Evolutionary conservation across 2,113 vertebrate genomes (phyloP).

Genomic region (Scomber colias): DNA sequence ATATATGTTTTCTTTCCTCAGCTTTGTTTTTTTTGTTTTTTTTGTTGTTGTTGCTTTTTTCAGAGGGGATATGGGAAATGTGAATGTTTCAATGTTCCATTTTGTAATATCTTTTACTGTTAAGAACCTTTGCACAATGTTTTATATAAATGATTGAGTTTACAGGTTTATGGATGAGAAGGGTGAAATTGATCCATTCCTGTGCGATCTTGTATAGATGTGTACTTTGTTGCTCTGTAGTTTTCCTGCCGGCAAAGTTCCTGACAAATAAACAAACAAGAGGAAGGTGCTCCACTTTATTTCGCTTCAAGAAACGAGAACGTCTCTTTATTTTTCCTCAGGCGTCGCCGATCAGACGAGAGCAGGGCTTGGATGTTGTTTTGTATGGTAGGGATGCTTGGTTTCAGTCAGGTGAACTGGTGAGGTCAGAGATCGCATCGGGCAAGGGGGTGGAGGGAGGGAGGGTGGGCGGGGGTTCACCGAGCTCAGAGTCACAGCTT

Average conservation of each 20-base stretch:
- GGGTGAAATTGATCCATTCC: conserved; percentile 43
- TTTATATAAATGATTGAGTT: conserved; percentile 67
- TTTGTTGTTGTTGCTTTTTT: conserved; percentile 17
- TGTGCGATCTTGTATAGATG: conserved; percentile 51
- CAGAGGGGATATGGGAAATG: conserved; percentile 60
- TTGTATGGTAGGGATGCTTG: conserved; percentile 10
- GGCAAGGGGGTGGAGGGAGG: background rate
- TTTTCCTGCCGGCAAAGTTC: conserved; percentile 49
- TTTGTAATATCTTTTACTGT: conserved; percentile 62
- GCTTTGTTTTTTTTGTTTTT: conserved; percentile 21
- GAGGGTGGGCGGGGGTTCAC: background rate
- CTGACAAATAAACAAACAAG: conserved; percentile 14
- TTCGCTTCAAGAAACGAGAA: background rate
- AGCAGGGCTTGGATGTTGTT: conserved; percentile 20
- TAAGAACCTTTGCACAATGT: conserved; percentile 72
- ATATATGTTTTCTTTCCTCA: conserved; percentile 12
- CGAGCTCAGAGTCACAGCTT: conserved; percentile 11
- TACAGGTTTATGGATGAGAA: conserved; percentile 58
- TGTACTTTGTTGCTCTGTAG: conserved; percentile 55
- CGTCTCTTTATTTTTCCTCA: conserved; percentile 15
- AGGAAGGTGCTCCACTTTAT: conserved; percentile 51
- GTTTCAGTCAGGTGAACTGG: conserved; percentile 10
- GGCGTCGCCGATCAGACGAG: conserved; percentile 36
- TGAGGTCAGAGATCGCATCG: conserved; percentile 41
- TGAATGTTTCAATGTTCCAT: conserved; percentile 71